Evolutionary conservation across 2,797 vertebrate species (phyloP).

Genomic region (Austrolebias charrua): DNA sequence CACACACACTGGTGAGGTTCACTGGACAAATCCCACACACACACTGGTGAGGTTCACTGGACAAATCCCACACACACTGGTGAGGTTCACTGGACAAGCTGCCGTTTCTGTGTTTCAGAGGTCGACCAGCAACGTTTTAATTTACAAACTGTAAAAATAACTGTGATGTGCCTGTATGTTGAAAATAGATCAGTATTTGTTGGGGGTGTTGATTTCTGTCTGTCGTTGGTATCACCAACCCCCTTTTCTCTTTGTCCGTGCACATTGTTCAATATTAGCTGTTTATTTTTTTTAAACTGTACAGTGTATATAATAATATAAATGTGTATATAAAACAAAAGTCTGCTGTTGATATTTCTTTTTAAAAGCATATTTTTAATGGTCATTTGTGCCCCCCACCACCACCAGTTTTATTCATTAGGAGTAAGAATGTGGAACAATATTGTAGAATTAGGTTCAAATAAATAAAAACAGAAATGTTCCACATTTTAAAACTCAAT

Average conservation of each 20-base stretch:
- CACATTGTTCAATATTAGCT: slow-evolving; percentile 79
- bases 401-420: too few species aligned
- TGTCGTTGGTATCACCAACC: slow-evolving; percentile 64
- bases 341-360: slow-evolving; percentile 61
- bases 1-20: slow-evolving; percentile 30
- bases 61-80: slow-evolving; percentile 36
- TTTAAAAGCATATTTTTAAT: slow-evolving; percentile 22
- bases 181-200: slow-evolving; percentile 55
- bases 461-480: too few species aligned
- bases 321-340: slow-evolving; percentile 80
- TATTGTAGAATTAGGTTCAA: too few species aligned
- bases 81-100: slow-evolving; percentile 41
- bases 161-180: slow-evolving; percentile 65
- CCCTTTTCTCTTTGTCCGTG: slow-evolving; percentile 70
- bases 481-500: too few species aligned
- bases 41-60: too few species aligned
- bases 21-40: too few species aligned
- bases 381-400: not conserved
- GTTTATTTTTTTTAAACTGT: slow-evolving; percentile 82
- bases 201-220: slow-evolving; percentile 71
- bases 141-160: slow-evolving; percentile 67
- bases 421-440: too few species aligned
- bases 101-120: slow-evolving; percentile 59
- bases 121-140: slow-evolving; percentile 71
- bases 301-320: slow-evolving; percentile 84